A percentile compares a stretch with the other conserved stretches of the same genome.
Evolutionary conservation across 2,797 vertebrate species (phyloP).

Genomic region (Chelonia mydas): DNA sequence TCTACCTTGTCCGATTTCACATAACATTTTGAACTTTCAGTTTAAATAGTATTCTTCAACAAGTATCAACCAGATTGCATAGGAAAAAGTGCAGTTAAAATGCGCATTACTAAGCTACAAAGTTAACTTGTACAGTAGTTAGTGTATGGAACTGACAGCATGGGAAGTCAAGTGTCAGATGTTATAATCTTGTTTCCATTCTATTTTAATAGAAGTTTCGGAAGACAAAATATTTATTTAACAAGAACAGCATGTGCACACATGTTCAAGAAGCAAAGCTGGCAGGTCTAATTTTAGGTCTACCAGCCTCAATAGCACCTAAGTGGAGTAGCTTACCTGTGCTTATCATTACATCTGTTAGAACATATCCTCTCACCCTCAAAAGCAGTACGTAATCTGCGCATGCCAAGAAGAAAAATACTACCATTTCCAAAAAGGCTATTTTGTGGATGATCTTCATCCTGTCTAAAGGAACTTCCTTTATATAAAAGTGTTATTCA

Average conservation of each 20-base stretch:
- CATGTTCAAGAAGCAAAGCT: not conserved
- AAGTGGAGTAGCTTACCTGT: not conserved
- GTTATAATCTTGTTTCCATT: not conserved
- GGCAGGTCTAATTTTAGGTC: not conserved
- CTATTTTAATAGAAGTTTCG: not conserved
- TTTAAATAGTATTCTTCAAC: not conserved
- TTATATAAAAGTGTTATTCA: accelerated
- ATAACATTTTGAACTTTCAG: not conserved
- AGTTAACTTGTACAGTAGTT: not conserved
- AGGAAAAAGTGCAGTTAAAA: not conserved
- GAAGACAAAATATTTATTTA: not conserved
- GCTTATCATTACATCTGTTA: accelerated
- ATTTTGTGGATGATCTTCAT: not conserved
- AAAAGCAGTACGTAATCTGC: not conserved
- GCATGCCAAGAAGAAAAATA: not conserved
- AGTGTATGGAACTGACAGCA: not conserved
- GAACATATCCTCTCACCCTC: not conserved
- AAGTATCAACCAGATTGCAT: not conserved
- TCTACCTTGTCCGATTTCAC: not conserved
- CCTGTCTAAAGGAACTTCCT: not conserved
- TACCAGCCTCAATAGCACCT: too few relatives aligned
- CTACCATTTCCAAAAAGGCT: not conserved
- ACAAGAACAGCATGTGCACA: accelerated
- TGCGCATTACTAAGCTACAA: not conserved
- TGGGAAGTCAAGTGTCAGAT: not conserved